Evolutionary conservation across 1,140 invertebrate species (phyloP), one percentile per base, ranked within the genome.

Genomic region (Elysia chlorotica): DNA sequence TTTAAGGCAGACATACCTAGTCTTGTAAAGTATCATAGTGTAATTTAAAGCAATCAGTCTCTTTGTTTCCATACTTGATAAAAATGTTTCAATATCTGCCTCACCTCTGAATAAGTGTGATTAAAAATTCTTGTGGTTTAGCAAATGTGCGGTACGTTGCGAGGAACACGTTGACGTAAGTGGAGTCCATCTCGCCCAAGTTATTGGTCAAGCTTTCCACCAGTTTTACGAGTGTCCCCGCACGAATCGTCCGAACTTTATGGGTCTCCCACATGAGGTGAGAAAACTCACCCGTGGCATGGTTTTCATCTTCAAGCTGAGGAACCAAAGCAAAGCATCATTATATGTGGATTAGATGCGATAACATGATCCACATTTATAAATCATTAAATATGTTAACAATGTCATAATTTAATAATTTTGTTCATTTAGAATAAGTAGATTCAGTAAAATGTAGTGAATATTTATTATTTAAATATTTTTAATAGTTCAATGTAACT

Each of bases 211-310:
- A 87, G 75, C 94, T 94, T 87, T 98, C 96, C 25, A 99, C 95
- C 68, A 99, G 89, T 79, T 93, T 92, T 77, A 95, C 93, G 68
- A 99, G 90, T 0, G 96, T 97, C n/a, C 96, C 98, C 1, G 96
- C 96, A 89, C 98, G 98, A 48, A 99, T 92, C 76, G 98, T 95
- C 57, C 95, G 91, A 25, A 98, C 94, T 73, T 96, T 91, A 71
- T 99, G 95, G n/a, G 97, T 99, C 90, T 99, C 97, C 97, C 97
- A 99, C 91, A 99, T 97, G 81, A 99, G 87, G 57, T 85, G 83
- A n/a, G 83, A 83, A 73, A 85, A 82, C 69, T 83, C 80, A 25
- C 77, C 71, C 1, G 74, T 77, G 17, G 77, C 76, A 53, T 80
- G 79, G 78, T 83, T 71, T 31, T 85, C 83, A 77, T 83, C 73